phyloP scores from a whole-genome alignment of 2,113 vertebrate genomes.

The Pseudorectes ferrugineus region DNA sequence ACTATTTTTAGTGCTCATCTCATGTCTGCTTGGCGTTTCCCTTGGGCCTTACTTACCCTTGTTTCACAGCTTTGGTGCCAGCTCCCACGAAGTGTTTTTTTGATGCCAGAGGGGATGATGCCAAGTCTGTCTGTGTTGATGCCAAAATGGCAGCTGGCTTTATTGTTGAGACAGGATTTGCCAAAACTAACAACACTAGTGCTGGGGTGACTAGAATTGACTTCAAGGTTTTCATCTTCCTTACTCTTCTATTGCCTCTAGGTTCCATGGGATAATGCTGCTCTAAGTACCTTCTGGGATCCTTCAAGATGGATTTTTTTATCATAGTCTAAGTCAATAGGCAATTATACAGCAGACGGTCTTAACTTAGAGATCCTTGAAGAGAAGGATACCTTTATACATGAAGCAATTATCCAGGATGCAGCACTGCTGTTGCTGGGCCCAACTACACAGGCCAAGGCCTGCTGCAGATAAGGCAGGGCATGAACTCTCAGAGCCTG shows the following conservation, averaged over 20 bases:
- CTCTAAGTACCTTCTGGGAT: background rate
- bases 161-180: constrained; percentile 12
- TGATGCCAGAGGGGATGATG: constrained; percentile 47
- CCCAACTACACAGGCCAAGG: background rate
- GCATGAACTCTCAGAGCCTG: background rate
- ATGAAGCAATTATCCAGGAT: background rate
- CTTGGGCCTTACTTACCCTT: constrained; percentile 47
- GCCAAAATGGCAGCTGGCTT: constrained; percentile 56
- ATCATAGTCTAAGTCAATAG: background rate
- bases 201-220: background rate
- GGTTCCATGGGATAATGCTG: background rate
- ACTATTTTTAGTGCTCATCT: constrained; percentile 56
- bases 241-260: background rate
- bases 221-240: constrained; percentile 4
- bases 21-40: constrained; percentile 43
- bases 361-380: background rate
- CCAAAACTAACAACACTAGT: constrained; percentile 36
- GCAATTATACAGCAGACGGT: background rate
- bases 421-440: background rate
- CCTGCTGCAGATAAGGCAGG: background rate
- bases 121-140: constrained; percentile 46
- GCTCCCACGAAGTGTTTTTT: constrained; percentile 15
- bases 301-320: background rate
- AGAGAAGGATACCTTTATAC: background rate
- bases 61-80: constrained; percentile 46